phyloP scores from a whole-genome alignment of 2,888 invertebrate genomes.

The Aplocera efformata region DNA sequence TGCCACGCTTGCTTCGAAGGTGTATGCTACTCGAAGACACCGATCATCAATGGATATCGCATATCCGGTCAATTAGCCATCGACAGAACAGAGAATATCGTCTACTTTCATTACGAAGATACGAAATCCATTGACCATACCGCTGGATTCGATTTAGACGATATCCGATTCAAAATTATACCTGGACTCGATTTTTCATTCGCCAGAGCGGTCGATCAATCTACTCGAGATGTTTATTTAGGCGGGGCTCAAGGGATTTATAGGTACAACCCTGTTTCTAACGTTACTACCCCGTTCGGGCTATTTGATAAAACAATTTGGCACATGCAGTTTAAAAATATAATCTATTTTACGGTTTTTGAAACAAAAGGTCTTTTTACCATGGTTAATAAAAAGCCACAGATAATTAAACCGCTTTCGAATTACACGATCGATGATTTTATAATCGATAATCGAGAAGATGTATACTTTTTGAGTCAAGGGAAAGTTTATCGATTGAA shows the following conservation, averaged over 20 bases:
- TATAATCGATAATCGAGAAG: conserved; percentile 49
- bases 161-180: conserved; percentile 40
- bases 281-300: conserved; percentile 38
- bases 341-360: conserved; percentile 50
- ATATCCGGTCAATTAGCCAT: conserved; percentile 59
- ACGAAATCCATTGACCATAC: conserved; percentile 42
- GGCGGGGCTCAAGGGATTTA: conserved; percentile 53
- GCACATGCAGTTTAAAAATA: conserved; percentile 55
- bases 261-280: conserved; percentile 42
- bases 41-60: conserved; percentile 43
- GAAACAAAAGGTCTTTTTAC: conserved; percentile 45
- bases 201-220: conserved; percentile 52
- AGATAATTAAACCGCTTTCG: conserved; percentile 37
- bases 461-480: conserved; percentile 56
- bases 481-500: conserved; percentile 45
- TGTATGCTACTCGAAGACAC: conserved; percentile 49
- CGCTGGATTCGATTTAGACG: conserved; percentile 49
- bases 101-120: conserved; percentile 58
- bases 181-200: conserved; percentile 53
- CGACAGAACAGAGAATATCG: conserved; percentile 47
- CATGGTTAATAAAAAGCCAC: conserved; percentile 41
- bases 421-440: conserved; percentile 58
- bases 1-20: conserved; percentile 59
- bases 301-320: conserved; percentile 52
- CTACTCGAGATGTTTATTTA: conserved; percentile 48